These are phyloP conservation scores for Dyspetes luteomarginatus DNA, from an alignment of 2,888 invertebrate genomes.

Conservation along the genomic window DNA sequence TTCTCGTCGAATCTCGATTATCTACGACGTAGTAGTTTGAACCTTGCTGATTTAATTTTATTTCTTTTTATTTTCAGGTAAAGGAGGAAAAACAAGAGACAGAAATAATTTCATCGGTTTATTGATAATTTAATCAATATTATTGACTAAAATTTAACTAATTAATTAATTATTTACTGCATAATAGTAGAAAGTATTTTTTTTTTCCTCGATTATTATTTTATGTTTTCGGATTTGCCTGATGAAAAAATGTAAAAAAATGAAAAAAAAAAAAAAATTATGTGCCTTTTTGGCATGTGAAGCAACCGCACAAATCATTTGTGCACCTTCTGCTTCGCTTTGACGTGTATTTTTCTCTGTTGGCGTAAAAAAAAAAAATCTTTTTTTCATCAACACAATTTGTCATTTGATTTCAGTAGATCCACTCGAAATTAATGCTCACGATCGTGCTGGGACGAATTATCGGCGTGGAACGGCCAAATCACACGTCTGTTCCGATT, in stretches of 20 bases:
- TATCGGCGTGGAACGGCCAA: constrained; percentile 17
- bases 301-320: not conserved
- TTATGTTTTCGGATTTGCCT: not conserved
- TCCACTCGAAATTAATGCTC: not conserved
- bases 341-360: not conserved
- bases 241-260: not conserved
- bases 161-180: no score
- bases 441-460: not conserved
- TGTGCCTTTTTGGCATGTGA: not conserved
- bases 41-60: not conserved
- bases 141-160: no score
- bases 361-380: not conserved
- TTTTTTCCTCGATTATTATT: not conserved
- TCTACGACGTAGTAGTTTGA: no score
- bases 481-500: constrained; percentile 70
- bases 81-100: not conserved
- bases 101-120: not conserved
- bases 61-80: not conserved
- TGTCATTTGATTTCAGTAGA: constrained; percentile 46
- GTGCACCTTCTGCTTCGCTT: not conserved
- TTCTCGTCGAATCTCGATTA: no score
- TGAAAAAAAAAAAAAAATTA: not conserved
- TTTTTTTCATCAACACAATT: constrained; percentile 16
- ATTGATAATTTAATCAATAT: no score
- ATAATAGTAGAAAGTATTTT: not conserved